phyloP scores from a whole-genome alignment of 2,113 vertebrate genomes.

The Parotia lawesii region DNA sequence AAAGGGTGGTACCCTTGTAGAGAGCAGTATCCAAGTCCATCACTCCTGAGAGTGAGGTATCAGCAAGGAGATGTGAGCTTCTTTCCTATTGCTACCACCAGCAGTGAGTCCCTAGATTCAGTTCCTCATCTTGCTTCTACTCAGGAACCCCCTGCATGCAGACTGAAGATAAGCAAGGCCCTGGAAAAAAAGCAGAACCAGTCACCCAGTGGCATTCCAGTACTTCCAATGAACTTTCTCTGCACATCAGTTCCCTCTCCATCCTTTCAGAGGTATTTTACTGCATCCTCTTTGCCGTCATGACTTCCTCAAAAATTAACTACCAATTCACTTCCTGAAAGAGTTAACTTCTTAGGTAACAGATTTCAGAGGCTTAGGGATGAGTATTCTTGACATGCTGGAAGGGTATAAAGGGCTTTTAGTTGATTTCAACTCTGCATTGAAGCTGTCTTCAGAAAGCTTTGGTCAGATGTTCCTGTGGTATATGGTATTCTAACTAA shows the following conservation, averaged over 20 bases:
- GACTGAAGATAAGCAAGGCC: background rate
- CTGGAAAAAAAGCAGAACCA: background rate
- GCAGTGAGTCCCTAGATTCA: background rate
- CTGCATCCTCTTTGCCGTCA: background rate
- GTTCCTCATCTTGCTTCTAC: background rate
- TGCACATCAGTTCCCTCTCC: background rate
- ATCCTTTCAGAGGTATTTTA: background rate
- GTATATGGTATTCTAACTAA: background rate
- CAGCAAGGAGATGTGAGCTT: background rate
- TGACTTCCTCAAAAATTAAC: background rate
- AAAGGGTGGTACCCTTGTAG: accelerated
- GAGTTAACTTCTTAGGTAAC: background rate
- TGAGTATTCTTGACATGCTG: background rate
- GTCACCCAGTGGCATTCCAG: background rate
- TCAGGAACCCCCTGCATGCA: background rate
- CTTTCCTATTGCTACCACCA: background rate
- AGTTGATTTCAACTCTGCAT: background rate
- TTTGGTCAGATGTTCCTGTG: background rate
- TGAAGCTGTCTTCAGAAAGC: background rate
- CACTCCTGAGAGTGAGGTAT: background rate
- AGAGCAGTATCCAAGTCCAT: background rate
- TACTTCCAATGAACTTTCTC: background rate
- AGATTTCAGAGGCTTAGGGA: background rate
- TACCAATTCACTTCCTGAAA: background rate
- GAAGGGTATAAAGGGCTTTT: background rate